Evolutionary conservation across 2,113 vertebrate genomes (phyloP), one percentile per base, ranked within the genome.

Genomic region (Tauraco erythrolophus): DNA sequence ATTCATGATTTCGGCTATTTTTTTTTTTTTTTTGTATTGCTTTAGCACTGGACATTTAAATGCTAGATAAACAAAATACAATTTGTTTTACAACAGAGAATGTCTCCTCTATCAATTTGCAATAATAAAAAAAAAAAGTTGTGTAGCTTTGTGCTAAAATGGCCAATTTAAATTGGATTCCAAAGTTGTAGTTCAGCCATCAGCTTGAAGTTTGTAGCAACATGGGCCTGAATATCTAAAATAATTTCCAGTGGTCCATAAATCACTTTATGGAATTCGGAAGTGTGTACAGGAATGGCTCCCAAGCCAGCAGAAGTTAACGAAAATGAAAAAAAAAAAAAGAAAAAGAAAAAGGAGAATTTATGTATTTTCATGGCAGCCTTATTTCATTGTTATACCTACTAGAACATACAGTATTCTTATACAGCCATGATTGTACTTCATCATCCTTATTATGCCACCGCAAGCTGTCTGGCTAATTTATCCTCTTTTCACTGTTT

Each of bases 101-200:
- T 25, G 6, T 64, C 64, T 88, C 50, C 50, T 90, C 65, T 88
- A 84, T 64, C 82, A 88, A 77, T 86, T 88, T 88, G 12, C 54
- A 86, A 66, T 92, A 84, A n/a, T n/a, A n/a, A n/a, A 41, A 92
- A 54, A 83, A 68, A 95, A 75, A 24, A 60, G 37, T 24, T 58
- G 15, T 74, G 53, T 16, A 83, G 57, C 75, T 95, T 92, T 95
- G 71, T 77, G 53, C 50, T 92, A 76, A 96, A 96, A 94, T 76
- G 60, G 45, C 71, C 71, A 70, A 56, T 94, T 96, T 87, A 91
- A 96, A 96, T 92, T 95, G 84, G 61, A 90, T 95, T 96, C 69
- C 39, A 43, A 84, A 93, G 65, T 82, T 86, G 68, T 66, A 92
- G 41, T 91, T 94, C 39, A 88, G 65, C 30, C 61, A 92, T 86